phyloP scores from a whole-genome alignment of 1,140 invertebrate species.

The Telenomus remus region DNA sequence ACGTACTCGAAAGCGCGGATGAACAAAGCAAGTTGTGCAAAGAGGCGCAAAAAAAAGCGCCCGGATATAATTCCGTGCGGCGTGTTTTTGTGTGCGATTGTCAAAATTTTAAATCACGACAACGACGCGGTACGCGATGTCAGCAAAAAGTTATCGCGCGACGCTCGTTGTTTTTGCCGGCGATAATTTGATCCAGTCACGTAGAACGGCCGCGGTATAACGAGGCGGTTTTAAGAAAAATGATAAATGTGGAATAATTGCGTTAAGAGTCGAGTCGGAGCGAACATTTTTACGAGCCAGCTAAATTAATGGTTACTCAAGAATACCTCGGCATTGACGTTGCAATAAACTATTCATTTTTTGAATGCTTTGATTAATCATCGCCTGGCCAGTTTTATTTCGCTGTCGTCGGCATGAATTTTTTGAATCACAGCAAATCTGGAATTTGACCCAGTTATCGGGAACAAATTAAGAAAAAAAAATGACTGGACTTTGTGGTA shows the following conservation, averaged over 20 bases:
- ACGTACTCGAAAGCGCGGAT: constrained; percentile 15
- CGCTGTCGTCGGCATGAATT: constrained; percentile 17
- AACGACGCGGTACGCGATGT: background rate
- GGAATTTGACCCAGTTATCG: background rate
- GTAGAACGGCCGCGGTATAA: constrained; percentile 31
- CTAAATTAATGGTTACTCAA: constrained; percentile 51
- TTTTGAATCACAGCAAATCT: constrained; percentile 7
- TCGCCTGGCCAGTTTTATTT: constrained; percentile 18
- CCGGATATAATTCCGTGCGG: constrained; percentile 18
- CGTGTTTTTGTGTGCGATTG: constrained; percentile 21
- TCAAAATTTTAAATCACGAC: constrained; percentile 47
- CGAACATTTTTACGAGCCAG: constrained; percentile 46
- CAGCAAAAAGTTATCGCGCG: constrained; percentile 37
- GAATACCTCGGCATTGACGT: constrained; percentile 24
- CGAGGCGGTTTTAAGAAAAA: constrained; percentile 54
- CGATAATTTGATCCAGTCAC: constrained; percentile 55
- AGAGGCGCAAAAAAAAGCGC: constrained; percentile 5
- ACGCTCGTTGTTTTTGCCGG: constrained; percentile 34
- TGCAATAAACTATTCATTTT: constrained; percentile 47
- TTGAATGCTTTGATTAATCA: constrained; percentile 25
- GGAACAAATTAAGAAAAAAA: constrained; percentile 7
- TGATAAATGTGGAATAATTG: constrained; percentile 58
- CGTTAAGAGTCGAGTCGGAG: constrained; percentile 40
- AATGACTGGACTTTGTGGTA: background rate
- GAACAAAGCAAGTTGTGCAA: background rate